A percentile compares a stretch with the other conserved stretches of the same genome.
phyloP scores from a whole-genome alignment of 2,113 vertebrate species.

The Colinus virginianus region DNA sequence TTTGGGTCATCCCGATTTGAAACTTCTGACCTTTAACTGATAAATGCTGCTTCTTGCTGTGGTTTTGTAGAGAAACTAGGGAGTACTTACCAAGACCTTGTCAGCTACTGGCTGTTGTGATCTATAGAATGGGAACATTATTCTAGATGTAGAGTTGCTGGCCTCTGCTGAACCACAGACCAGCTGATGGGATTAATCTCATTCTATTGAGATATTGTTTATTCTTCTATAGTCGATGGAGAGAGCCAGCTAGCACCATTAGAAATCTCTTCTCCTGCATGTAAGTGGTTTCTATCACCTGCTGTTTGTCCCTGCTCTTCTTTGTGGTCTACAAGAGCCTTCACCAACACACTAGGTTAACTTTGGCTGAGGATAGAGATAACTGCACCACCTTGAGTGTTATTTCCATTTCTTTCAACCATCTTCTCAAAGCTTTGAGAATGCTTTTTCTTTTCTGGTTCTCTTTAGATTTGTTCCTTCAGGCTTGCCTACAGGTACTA shows the following conservation, averaged over 20 bases:
- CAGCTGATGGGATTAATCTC: background rate
- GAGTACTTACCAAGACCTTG: background rate
- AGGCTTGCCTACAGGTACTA: background rate
- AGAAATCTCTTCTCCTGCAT: background rate
- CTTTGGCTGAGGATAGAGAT: background rate
- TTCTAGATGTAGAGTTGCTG: background rate
- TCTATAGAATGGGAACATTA: rapidly evolving
- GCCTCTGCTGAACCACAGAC: background rate
- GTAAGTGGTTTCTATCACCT: rapidly evolving
- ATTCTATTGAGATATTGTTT: too few species aligned
- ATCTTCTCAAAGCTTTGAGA: background rate
- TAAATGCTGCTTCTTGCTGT: rapidly evolving
- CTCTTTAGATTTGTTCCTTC: background rate
- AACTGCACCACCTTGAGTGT: background rate
- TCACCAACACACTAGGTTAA: background rate
- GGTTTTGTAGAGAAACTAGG: background rate
- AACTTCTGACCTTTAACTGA: background rate
- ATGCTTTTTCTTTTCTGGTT: background rate
- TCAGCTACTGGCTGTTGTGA: background rate
- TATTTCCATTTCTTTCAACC: background rate
- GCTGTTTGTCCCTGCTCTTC: background rate
- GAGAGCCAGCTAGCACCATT: background rate
- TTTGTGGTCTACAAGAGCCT: background rate
- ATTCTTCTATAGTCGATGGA: background rate
- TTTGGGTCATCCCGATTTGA: background rate